Conservation (phyloP, 2,797 vertebrate species). For the Eospalax fontanierii region DNA sequence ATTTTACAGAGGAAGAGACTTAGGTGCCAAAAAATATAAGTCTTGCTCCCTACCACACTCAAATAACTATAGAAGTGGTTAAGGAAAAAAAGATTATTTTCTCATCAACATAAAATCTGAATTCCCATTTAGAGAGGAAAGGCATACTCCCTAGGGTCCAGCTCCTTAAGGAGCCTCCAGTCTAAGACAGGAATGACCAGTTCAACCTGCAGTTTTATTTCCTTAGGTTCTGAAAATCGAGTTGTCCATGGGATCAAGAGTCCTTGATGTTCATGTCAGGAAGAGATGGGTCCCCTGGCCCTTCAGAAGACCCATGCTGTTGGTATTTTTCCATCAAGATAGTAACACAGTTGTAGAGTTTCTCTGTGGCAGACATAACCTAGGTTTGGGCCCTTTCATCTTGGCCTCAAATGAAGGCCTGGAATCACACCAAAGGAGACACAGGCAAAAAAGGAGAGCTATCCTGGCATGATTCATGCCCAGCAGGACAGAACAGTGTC, state of each 20-base stretch:
- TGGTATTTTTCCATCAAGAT: constrained; percentile 58
- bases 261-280: neutral
- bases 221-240: neutral
- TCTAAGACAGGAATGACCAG: neutral
- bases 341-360: constrained; percentile 30
- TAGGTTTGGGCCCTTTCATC: constrained; percentile 23
- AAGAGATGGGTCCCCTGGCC: neutral
- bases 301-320: neutral
- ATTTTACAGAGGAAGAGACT: constrained; percentile 1
- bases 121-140: constrained; percentile 1
- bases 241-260: neutral
- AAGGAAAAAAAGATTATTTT: constrained; percentile 14
- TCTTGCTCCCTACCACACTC: neutral
- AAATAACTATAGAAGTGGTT: neutral
- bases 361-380: constrained; percentile 42
- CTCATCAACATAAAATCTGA: constrained; percentile 12
- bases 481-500: neutral
- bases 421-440: neutral
- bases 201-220: neutral
- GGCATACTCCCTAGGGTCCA: neutral
- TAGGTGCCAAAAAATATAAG: constrained; percentile 37
- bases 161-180: neutral
- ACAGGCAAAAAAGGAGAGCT: neutral
- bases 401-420: constrained; percentile 58
- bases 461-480: neutral